Evolutionary conservation across 2,113 vertebrate species (phyloP).

Genomic region (Vulpes lagopus): DNA sequence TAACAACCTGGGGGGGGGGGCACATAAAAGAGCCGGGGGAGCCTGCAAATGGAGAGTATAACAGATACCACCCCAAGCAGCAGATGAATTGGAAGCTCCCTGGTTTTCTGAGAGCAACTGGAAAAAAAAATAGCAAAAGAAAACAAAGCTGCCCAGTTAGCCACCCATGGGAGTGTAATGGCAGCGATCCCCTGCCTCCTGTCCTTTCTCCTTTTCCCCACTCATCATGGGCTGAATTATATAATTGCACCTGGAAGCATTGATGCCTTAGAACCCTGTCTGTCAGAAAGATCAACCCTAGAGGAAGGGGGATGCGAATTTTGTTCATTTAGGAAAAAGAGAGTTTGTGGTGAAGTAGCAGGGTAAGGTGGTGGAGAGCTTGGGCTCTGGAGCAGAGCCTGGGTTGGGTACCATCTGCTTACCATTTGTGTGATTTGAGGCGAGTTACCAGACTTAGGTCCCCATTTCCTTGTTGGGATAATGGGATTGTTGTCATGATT

Average conservation of each 20-base stretch:
- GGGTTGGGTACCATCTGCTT: not conserved
- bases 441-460: not conserved
- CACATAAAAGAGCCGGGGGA: conserved; percentile 82
- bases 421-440: not conserved
- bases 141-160: conserved; percentile 45
- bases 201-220: not conserved
- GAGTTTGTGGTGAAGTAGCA: not conserved
- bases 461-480: not conserved
- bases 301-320: not conserved
- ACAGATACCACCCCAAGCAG: conserved; percentile 75
- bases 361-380: not conserved
- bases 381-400: not conserved
- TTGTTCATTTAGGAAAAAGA: not conserved
- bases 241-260: not conserved
- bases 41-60: conserved; percentile 71
- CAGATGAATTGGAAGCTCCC: conserved; percentile 61
- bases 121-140: conserved; percentile 56
- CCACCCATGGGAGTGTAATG: conserved; percentile 48
- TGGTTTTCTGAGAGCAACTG: conserved; percentile 81
- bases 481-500: not conserved
- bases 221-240: not conserved
- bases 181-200: conserved; percentile 59
- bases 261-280: not conserved
- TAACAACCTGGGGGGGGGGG: conserved; percentile 76
- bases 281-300: not conserved